Base-by-base conservation (phyloP, 53 echinoderm and acorn worm species). In the Henricia sp. region DNA sequence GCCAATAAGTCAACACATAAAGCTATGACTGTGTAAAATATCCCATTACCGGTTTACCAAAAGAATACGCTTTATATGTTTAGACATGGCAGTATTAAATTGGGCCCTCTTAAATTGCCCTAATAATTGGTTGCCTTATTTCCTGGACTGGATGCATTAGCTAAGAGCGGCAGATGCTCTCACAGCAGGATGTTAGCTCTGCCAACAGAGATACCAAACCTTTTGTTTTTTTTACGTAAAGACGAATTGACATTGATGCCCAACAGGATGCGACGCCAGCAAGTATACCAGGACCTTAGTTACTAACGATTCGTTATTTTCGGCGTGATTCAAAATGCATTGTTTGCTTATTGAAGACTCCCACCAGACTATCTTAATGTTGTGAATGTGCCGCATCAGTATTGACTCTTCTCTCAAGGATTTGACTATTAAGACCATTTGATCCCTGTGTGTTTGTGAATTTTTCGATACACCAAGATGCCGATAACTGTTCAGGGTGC, bases 401-500 rank as follows among this genome's bases (percentile, higher is more conserved):
- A n/a, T n/a, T n/a, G n/a, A n/a, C n/a, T n/a, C n/a, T n/a, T n/a
- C n/a, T n/a, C n/a, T n/a, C n/a, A n/a, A n/a, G n/a, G n/a, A n/a
- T n/a, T n/a, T n/a, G n/a, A n/a, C n/a, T n/a, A n/a, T n/a, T n/a
- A n/a, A n/a, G n/a, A n/a, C n/a, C n/a, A n/a, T n/a, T n/a, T n/a
- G n/a, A n/a, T n/a, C n/a, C n/a, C n/a, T n/a, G n/a, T n/a, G n/a
- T n/a, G n/a, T n/a, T n/a, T n/a, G n/a, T n/a, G n/a, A n/a, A n/a
- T n/a, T 73, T 35, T 54, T 28, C 34, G 37, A 11, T 36, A 52
- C 55, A 59, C 27, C 77, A 68, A 68, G 68, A 80, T 80, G 80
- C 64, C 80, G 3, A 80, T 80, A 5, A 64, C 80, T 16, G 80
- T 80, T 6, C 80, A 80, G 33, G 62, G 63, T n/a, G 80, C 46